phyloP scores from a whole-genome alignment of 1,140 invertebrate species.

The Hormaphis cornu region DNA sequence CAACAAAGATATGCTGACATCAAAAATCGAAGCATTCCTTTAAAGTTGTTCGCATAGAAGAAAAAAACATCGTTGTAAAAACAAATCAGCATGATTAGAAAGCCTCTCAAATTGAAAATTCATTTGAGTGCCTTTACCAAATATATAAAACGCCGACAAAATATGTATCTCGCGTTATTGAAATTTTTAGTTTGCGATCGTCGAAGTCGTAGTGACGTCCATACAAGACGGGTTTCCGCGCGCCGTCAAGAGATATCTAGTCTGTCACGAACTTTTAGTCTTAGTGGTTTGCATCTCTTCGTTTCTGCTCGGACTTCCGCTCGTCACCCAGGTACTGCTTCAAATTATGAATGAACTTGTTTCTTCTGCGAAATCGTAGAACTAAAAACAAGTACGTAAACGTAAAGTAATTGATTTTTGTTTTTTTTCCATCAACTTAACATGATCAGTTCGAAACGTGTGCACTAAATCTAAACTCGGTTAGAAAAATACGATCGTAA shows the following conservation, averaged over 20 bases:
- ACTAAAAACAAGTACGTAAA: conserved; percentile 11
- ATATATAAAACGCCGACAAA: background rate
- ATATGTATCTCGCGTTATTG: conserved; percentile 23
- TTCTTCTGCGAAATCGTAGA: background rate
- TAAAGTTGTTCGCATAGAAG: too few species aligned
- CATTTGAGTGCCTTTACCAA: too few species aligned
- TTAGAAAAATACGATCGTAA: too few species aligned
- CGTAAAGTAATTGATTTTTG: background rate
- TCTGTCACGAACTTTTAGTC: conserved; percentile 78
- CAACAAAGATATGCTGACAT: too few species aligned
- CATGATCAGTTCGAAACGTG: too few species aligned
- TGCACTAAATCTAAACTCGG: too few species aligned
- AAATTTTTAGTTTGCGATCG: conserved; percentile 67
- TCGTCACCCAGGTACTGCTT: conserved; percentile 73
- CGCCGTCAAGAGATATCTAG: conserved; percentile 67
- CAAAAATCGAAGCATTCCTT: too few species aligned
- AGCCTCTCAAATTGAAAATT: too few species aligned
- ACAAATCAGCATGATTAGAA: too few species aligned
- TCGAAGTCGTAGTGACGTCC: conserved; percentile 84
- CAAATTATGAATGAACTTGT: conserved; percentile 23
- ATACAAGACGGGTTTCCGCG: conserved; percentile 82
- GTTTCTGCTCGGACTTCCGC: conserved; percentile 71
- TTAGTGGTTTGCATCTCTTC: conserved; percentile 72
- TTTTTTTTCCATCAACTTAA: too few species aligned
- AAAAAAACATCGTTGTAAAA: too few species aligned